Conservation (phyloP, 1,140 invertebrate species). For the Drosophila teissieri region DNA sequence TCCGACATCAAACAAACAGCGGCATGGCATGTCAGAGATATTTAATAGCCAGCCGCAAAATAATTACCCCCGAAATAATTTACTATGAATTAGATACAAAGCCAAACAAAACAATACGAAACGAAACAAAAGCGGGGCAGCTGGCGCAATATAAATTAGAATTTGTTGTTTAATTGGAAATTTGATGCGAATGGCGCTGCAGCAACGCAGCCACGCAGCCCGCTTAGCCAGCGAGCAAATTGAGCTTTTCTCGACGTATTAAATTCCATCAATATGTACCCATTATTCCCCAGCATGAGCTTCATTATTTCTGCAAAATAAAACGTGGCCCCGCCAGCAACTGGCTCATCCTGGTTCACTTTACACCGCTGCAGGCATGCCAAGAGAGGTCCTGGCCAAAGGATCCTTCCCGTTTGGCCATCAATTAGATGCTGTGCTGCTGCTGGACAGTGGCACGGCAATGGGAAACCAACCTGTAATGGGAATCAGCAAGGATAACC, state of each 20-base stretch:
- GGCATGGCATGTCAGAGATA: slow-evolving; percentile 20
- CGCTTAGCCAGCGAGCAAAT: slow-evolving; percentile 50
- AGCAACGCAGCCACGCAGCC: not conserved
- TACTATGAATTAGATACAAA: slow-evolving; percentile 53
- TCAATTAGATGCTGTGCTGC: slow-evolving; percentile 28
- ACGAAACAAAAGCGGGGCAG: slow-evolving; percentile 18
- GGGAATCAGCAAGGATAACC: not conserved
- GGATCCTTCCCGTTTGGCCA: slow-evolving; percentile 11
- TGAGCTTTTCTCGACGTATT: slow-evolving; percentile 74
- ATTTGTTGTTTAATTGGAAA: slow-evolving; percentile 80
- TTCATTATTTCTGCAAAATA: slow-evolving; percentile 69
- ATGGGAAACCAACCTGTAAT: not conserved
- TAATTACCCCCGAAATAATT: slow-evolving; percentile 76
- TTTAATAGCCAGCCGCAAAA: slow-evolving; percentile 56
- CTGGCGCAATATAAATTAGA: slow-evolving; percentile 71
- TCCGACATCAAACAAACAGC: slow-evolving; percentile 19
- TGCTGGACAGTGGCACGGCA: not conserved
- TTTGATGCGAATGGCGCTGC: slow-evolving; percentile 62
- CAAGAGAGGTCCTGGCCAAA: not conserved
- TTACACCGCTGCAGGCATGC: not conserved
- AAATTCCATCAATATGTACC: slow-evolving; percentile 75
- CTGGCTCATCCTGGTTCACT: slow-evolving; percentile 1
- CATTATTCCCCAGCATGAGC: slow-evolving; percentile 61
- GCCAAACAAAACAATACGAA: slow-evolving; percentile 18
- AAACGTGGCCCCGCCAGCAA: slow-evolving; percentile 46